A percentile compares a stretch with the other conserved stretches of the same genome.
phyloP scores from a whole-genome alignment of 2,888 invertebrate species.

The Polydrusus pterygomalis region DNA sequence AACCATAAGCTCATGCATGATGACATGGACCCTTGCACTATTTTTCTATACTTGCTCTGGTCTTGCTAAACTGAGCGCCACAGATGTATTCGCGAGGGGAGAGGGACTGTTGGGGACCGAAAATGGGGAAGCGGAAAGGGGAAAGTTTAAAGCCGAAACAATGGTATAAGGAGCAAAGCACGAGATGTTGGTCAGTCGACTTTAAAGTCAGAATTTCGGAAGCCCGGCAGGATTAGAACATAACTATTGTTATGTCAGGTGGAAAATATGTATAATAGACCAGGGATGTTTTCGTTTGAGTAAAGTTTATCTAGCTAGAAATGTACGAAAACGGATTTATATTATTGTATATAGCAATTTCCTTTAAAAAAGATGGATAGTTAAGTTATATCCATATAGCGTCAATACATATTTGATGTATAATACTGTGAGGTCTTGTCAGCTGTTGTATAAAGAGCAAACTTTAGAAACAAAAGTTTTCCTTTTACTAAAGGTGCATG shows the following conservation, averaged over 20 bases:
- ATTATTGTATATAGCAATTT: too few relatives aligned
- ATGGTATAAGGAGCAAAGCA: constrained; percentile 54
- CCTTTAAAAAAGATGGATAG: too few relatives aligned
- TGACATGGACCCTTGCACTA: constrained; percentile 69
- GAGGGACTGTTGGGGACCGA: constrained; percentile 51
- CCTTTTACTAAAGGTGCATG: too few relatives aligned
- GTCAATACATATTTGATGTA: too few relatives aligned
- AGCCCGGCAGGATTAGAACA: constrained; percentile 26
- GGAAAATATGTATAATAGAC: constrained; percentile 25
- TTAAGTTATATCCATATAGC: too few relatives aligned
- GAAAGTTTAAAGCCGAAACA: constrained; percentile 57
- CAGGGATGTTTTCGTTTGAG: not conserved
- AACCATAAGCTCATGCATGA: too few relatives aligned
- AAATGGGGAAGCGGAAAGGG: constrained; percentile 44
- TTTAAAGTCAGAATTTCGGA: constrained; percentile 51
- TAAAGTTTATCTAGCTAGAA: not conserved
- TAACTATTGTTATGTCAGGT: constrained; percentile 30
- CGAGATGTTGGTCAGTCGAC: constrained; percentile 56
- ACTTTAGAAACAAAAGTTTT: too few relatives aligned
- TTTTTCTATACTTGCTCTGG: constrained; percentile 73
- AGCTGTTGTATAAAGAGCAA: too few relatives aligned
- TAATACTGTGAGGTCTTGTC: too few relatives aligned
- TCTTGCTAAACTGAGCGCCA: constrained; percentile 76
- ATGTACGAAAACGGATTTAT: too few relatives aligned
- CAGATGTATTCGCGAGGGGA: constrained; percentile 58